Evolutionary conservation across 2,888 invertebrate genomes (phyloP).

Genomic region (Drosophila rubida): DNA sequence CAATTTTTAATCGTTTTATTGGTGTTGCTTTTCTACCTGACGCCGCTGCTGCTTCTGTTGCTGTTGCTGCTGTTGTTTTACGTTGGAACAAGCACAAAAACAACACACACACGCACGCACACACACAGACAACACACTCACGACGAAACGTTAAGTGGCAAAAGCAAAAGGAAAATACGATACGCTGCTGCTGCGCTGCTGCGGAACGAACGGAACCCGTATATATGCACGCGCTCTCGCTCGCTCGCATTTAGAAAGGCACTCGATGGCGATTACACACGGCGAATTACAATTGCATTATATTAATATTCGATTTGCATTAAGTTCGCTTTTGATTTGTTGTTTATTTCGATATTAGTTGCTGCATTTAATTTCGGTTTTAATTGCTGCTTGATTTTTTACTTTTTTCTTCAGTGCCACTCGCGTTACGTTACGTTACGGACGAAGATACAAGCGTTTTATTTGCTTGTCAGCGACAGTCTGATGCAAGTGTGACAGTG

Average conservation of each 20-base stretch:
- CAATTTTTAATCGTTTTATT: constrained; percentile 63
- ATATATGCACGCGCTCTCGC: constrained; percentile 76
- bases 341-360: constrained; percentile 42
- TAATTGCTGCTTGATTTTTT: constrained; percentile 44
- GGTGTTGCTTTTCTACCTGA: constrained; percentile 64
- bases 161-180: constrained; percentile 68
- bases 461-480: constrained; percentile 60
- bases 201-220: constrained; percentile 75
- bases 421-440: constrained; percentile 63
- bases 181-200: constrained; percentile 42
- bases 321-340: constrained; percentile 23
- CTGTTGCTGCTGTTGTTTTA: constrained; percentile 54
- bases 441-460: constrained; percentile 54
- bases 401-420: constrained; percentile 34
- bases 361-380: constrained; percentile 41
- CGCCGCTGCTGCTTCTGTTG: constrained; percentile 33
- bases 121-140: constrained; percentile 34
- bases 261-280: constrained; percentile 45
- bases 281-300: constrained; percentile 37
- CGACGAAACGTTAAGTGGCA: constrained; percentile 69
- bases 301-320: constrained; percentile 21
- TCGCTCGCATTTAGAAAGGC: constrained; percentile 66
- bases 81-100: constrained; percentile 72
- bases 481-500: constrained; percentile 49
- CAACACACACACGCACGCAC: constrained; percentile 52